Evolutionary conservation across 1,140 invertebrate genomes (phyloP).

Genomic region (Daktulosphaira vitifoliae): DNA sequence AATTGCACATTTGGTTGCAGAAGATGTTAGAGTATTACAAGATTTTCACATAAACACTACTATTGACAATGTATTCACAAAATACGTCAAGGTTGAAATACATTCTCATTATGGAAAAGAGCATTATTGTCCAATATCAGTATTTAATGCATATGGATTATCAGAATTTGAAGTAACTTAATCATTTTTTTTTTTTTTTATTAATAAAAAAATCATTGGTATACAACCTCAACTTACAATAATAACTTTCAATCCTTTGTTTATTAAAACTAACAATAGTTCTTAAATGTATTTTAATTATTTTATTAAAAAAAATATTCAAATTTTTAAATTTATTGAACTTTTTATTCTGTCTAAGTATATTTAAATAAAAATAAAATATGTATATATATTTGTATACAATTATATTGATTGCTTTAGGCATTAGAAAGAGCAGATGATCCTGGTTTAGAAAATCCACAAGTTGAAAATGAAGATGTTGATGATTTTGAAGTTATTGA

Average conservation of each 20-base stretch:
- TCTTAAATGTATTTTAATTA: not conserved
- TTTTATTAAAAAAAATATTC: no score
- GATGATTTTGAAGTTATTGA: constrained; percentile 53
- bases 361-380: not conserved
- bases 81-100: constrained; percentile 87
- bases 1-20: constrained; percentile 77
- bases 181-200: no score
- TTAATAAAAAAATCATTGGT: not conserved
- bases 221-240: no score
- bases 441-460: constrained; percentile 35
- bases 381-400: not conserved
- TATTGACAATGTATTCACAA: constrained; percentile 62
- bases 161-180: constrained; percentile 72
- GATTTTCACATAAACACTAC: constrained; percentile 68
- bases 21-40: constrained; percentile 79
- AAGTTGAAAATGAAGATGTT: constrained; percentile 54
- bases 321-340: not conserved
- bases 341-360: constrained; percentile 6
- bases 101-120: constrained; percentile 89
- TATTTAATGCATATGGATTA: constrained; percentile 84
- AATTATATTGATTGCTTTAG: constrained; percentile 35
- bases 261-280: no score
- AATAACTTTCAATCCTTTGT: no score
- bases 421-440: constrained; percentile 58
- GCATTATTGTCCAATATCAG: constrained; percentile 92